Conservation (phyloP, 2,888 invertebrate species). For the Trichopoda pennipes region DNA sequence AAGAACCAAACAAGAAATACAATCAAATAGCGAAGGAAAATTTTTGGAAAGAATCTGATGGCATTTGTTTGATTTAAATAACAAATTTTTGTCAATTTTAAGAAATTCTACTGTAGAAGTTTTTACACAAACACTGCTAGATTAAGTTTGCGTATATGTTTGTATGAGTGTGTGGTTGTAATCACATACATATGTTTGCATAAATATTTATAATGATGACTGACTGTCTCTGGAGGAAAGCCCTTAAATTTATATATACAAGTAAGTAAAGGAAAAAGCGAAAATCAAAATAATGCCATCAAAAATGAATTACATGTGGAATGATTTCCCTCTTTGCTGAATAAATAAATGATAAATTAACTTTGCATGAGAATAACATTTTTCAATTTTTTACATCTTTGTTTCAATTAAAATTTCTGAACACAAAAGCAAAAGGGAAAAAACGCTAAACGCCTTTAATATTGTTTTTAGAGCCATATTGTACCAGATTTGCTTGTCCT, state of each 20-base stretch:
- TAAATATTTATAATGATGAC: conserved; percentile 47
- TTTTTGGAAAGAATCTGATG: background rate
- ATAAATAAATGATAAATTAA: conserved; percentile 32
- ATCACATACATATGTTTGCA: conserved; percentile 22
- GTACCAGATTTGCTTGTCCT: too few species aligned
- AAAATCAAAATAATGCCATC: conserved; percentile 58
- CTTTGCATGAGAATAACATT: conserved; percentile 2
- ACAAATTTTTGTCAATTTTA: conserved; percentile 4
- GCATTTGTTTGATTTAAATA: background rate
- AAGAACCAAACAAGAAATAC: conserved; percentile 2
- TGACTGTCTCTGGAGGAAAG: conserved; percentile 51
- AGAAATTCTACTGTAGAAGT: conserved; percentile 24
- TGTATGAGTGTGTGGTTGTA: background rate
- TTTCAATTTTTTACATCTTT: conserved; percentile 34
- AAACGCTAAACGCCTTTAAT: background rate
- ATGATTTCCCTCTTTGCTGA: conserved; percentile 36
- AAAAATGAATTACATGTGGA: conserved; percentile 49
- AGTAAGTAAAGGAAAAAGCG: conserved; percentile 13
- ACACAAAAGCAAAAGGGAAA: conserved; percentile 17
- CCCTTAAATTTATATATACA: conserved; percentile 35
- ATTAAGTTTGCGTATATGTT: background rate
- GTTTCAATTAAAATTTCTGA: conserved; percentile 42
- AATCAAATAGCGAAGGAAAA: conserved; percentile 17
- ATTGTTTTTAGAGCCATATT: too few species aligned
- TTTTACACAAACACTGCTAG: background rate